Percentiles rank a stretch among this genome's conserved stretches.
Evolutionary conservation across 2,888 invertebrate genomes (phyloP).

Genomic region (Amiota minor): DNA sequence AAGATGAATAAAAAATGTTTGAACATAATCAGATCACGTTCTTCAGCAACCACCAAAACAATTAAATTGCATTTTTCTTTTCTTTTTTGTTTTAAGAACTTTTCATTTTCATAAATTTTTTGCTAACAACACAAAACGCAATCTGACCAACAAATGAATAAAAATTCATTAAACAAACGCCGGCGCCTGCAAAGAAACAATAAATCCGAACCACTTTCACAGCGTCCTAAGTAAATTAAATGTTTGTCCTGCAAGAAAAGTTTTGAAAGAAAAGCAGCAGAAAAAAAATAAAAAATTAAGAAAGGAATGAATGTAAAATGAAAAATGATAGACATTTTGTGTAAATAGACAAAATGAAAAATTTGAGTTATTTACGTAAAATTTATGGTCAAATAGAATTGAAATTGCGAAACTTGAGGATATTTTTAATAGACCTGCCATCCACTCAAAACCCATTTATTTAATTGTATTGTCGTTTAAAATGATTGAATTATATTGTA

Average conservation of each 20-base stretch:
- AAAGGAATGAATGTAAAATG: conserved; percentile 17
- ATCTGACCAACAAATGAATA: too few species aligned
- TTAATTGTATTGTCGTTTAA: neutral
- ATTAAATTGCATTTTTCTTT: neutral
- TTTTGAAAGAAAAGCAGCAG: too few species aligned
- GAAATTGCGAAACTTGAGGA: neutral
- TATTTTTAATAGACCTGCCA: too few species aligned
- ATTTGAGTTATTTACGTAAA: neutral
- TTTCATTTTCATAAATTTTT: too few species aligned
- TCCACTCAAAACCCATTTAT: too few species aligned
- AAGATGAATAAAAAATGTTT: too few species aligned
- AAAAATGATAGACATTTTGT: conserved; percentile 4
- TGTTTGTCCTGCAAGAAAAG: neutral
- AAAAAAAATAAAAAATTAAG: conserved; percentile 7
- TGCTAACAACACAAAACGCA: too few species aligned
- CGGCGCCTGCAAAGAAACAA: neutral
- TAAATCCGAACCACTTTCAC: too few species aligned
- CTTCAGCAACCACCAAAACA: too few species aligned
- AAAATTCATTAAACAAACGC: neutral
- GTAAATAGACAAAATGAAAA: neutral
- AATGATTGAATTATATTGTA: neutral
- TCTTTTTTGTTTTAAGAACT: neutral
- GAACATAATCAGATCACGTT: too few species aligned
- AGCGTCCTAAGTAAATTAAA: neutral
- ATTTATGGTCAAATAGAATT: neutral